Base-by-base conservation (phyloP, 2,797 vertebrate species). In the Alectoris magna region DNA sequence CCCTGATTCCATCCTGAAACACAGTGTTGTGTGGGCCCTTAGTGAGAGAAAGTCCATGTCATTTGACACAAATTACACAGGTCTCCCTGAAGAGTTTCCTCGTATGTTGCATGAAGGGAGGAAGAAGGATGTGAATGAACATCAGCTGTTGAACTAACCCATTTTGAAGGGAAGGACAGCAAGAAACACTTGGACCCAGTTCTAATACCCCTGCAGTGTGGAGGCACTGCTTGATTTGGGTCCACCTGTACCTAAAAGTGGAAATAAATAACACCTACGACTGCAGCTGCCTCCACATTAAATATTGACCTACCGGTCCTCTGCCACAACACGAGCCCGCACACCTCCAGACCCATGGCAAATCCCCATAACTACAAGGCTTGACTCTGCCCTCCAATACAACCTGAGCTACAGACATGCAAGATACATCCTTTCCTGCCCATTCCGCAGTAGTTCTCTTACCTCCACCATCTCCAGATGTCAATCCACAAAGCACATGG, bases 271-370 rank as follows among this genome's bases (percentile, higher is more conserved):
- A 96, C 96, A 91, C 74, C 97, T 96, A 89, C 81, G 84, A 87
- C 81, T 93, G 90, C 90, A 83, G 77, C 94, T 96, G 94, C 82
- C 91, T 96, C 81, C 9, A 2, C 86, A 96, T 96, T 78, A 96
- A 97, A 96, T 94, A 96, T 95, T 97, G 93, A 96, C 96, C 85
- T 49, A 44, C 92, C 96, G 89, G 91, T 95, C 79, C 90, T 91
- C 77, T 94, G 87, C 89, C 85, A 92, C 84, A 46, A 93, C 41
- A 69, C 6, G 24, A 90, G 81, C 66, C 63, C 24, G 2, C 46
- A 51, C 16, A 6, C 64, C 80, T 94, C 82, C 63, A 93, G 58
- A 83, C 88, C 95, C 94, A 97, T 81, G 10, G 8, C 6, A 87
- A 59, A 11, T 6, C 10, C 10, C n/a, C 6, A 1, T 3, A 21